These are phyloP conservation scores for Sphaerodactylus townsendi DNA, from an alignment of 2,113 vertebrate species.

Conservation along the genomic window DNA sequence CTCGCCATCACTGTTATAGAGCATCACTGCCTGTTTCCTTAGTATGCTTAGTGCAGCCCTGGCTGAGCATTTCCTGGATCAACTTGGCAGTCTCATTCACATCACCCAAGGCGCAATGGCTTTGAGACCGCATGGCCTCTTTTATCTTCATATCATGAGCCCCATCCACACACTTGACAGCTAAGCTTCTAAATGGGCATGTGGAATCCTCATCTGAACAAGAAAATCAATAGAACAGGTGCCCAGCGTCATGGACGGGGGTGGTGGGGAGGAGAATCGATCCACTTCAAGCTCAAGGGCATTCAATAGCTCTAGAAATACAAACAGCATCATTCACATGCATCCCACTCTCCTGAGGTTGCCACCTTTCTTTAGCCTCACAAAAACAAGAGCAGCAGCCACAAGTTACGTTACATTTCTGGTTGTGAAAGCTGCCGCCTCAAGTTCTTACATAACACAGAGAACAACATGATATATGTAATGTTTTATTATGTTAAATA, in stretches of 20 bases:
- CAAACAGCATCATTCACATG: conserved; percentile 4
- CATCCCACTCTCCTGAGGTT: fast-evolving
- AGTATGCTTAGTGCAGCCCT: background rate
- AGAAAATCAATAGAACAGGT: background rate
- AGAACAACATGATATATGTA: conserved; percentile 64
- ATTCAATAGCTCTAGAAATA: conserved; percentile 12
- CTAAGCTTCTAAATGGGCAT: background rate
- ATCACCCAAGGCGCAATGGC: background rate
- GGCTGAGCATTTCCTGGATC: background rate
- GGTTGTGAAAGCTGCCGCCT: conserved; percentile 43
- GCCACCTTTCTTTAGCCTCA: conserved; percentile 28
- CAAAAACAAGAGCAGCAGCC: background rate
- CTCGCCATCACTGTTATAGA: too few species aligned
- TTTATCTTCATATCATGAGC: background rate
- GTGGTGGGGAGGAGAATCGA: background rate
- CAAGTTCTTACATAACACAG: conserved; percentile 39
- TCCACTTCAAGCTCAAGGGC: background rate
- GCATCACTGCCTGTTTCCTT: background rate
- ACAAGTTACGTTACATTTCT: background rate
- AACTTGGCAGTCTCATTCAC: background rate
- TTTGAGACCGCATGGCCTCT: background rate
- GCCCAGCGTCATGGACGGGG: background rate
- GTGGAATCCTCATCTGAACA: background rate
- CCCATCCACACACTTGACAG: fast-evolving
- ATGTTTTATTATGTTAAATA: conserved; percentile 75